These are phyloP conservation scores for Metalampra italica DNA, from an alignment of 2,888 invertebrate species.

Conservation along the genomic window DNA sequence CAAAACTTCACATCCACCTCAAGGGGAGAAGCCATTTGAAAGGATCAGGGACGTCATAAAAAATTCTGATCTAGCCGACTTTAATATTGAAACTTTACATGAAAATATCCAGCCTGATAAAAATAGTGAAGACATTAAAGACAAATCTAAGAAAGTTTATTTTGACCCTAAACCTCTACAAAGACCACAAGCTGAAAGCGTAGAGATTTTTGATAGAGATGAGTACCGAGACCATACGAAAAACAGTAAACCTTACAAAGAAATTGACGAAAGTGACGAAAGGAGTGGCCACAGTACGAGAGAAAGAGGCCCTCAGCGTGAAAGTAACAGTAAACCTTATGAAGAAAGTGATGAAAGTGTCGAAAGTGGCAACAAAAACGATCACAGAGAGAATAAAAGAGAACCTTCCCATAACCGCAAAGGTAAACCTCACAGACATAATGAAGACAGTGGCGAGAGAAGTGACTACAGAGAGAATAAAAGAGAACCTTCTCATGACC, in stretches of 20 bases:
- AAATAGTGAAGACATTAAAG: constrained; percentile 3
- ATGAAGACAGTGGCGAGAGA: background rate
- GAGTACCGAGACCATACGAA: constrained; percentile 15
- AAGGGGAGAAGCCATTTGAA: constrained; percentile 24
- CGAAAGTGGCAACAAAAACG: no score
- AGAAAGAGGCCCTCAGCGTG: background rate
- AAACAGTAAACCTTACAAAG: constrained; percentile 2
- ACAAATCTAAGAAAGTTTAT: constrained; percentile 11
- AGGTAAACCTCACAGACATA: background rate
- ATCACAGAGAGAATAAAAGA: background rate
- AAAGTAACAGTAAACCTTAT: background rate
- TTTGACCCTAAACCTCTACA: constrained; percentile 12
- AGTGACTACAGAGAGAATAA: background rate
- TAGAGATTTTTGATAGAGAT: constrained; percentile 24
- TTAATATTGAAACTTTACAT: constrained; percentile 57
- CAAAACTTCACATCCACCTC: constrained; percentile 40
- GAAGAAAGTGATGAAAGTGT: background rate
- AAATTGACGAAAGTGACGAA: constrained; percentile 5
- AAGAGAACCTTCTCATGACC: background rate
- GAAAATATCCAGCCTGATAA: constrained; percentile 14
- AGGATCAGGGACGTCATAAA: constrained; percentile 31
- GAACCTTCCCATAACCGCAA: background rate
- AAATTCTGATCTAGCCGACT: constrained; percentile 50
- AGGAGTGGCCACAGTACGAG: background rate
- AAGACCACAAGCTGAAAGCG: constrained; percentile 13